These are phyloP conservation scores for Bombus superbus DNA, from an alignment of 1,140 invertebrate genomes.

Conservation along the genomic window DNA sequence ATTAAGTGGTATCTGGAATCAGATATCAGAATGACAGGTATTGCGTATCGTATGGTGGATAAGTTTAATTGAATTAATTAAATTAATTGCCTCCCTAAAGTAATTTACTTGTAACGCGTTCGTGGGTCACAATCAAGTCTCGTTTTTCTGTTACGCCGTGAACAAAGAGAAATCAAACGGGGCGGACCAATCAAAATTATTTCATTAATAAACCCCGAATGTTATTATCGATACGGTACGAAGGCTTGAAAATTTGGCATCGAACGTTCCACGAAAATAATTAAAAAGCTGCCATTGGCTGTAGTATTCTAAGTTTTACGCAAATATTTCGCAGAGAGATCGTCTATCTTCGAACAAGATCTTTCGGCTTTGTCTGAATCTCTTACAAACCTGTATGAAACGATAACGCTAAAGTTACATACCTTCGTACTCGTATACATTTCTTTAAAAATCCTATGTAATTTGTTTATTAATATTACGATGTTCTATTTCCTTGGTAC, in stretches of 20 bases:
- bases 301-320: too few relatives aligned
- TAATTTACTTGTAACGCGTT: neutral
- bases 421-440: too few relatives aligned
- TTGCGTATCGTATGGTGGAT: neutral
- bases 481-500: too few relatives aligned
- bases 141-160: constrained; percentile 6
- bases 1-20: neutral
- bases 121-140: constrained; percentile 25
- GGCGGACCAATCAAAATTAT: neutral
- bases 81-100: neutral
- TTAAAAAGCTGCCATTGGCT: neutral
- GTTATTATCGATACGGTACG: neutral
- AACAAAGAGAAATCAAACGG: neutral
- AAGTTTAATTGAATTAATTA: neutral
- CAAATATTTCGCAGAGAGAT: too few relatives aligned
- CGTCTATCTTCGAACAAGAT: too few relatives aligned
- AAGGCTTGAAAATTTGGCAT: neutral
- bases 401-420: too few relatives aligned
- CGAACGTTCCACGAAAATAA: neutral
- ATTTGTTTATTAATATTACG: too few relatives aligned
- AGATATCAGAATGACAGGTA: neutral
- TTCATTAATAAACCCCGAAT: neutral
- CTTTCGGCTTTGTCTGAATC: too few relatives aligned
- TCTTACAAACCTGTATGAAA: too few relatives aligned
- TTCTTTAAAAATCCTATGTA: too few relatives aligned